A percentile compares a stretch with the other conserved stretches of the same genome.
Conservation (phyloP, 2,113 vertebrate genomes). For the Oxyura jamaicensis region DNA sequence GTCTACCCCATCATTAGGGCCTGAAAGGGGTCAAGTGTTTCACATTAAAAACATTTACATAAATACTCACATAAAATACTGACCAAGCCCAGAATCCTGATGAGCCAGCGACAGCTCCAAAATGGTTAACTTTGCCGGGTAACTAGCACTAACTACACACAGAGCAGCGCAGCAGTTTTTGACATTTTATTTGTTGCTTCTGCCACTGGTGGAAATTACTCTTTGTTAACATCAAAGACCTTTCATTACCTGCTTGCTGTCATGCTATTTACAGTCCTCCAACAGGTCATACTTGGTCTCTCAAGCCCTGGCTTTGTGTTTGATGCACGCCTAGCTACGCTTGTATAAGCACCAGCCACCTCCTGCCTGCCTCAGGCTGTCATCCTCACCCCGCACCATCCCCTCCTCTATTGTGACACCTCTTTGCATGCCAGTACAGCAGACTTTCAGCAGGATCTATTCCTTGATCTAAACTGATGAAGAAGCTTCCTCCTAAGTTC, state of each 20-base stretch:
- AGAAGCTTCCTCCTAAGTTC: not conserved
- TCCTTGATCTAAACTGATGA: not conserved
- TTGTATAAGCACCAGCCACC: not conserved
- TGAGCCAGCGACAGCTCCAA: not conserved
- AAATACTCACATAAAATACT: not conserved
- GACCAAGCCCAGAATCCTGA: not conserved
- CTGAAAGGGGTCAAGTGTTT: not conserved
- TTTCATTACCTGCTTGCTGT: not conserved
- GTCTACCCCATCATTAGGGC: not conserved
- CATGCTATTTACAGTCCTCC: not conserved
- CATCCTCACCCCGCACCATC: too few relatives aligned
- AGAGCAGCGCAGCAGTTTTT: not conserved
- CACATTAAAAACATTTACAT: rapidly evolving
- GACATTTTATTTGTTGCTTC: not conserved
- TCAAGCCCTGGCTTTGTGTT: not conserved
- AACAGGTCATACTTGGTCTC: not conserved
- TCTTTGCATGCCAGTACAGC: too few relatives aligned
- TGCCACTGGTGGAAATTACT: not conserved
- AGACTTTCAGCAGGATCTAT: not conserved
- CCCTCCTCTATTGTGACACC: not conserved
- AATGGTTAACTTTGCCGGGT: not conserved
- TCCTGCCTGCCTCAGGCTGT: not conserved
- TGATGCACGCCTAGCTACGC: not conserved
- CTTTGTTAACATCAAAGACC: not conserved
- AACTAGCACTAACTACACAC: not conserved